phyloP scores from a whole-genome alignment of 2,888 invertebrate species.

The Monoplex corrugatus region DNA sequence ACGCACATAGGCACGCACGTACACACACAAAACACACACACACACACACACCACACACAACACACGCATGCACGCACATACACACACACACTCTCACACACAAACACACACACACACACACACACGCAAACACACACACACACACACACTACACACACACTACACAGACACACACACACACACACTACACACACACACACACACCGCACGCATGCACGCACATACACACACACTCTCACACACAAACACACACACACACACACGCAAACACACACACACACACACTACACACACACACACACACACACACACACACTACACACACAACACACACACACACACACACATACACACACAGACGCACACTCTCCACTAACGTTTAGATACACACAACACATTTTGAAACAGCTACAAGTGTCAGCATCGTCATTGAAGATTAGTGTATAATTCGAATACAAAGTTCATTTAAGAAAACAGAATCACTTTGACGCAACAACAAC shows the following conservation, averaged over 20 bases:
- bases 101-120: background rate
- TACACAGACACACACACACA: too few relatives aligned
- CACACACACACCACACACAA: background rate
- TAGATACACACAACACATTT: background rate
- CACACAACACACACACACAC: background rate
- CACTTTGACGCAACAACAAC: too few relatives aligned
- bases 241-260: background rate
- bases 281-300: background rate
- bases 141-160: too few relatives aligned
- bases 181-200: too few relatives aligned
- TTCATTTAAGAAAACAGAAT: too few relatives aligned
- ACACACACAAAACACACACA: slow-evolving; percentile 32
- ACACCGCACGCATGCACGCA: too few relatives aligned
- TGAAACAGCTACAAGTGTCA: too few relatives aligned
- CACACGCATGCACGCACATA: background rate
- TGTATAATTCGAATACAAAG: too few relatives aligned
- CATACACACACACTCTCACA: background rate
- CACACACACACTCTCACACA: background rate
- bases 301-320: background rate
- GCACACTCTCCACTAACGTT: background rate
- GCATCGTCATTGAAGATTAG: too few relatives aligned
- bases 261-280: background rate
- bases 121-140: too few relatives aligned
- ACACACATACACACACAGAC: background rate
- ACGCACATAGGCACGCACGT: background rate